Percentiles rank a stretch among this genome's conserved stretches.
Conservation (phyloP, 2,888 invertebrate species). For the Galerucella calmariensis region DNA sequence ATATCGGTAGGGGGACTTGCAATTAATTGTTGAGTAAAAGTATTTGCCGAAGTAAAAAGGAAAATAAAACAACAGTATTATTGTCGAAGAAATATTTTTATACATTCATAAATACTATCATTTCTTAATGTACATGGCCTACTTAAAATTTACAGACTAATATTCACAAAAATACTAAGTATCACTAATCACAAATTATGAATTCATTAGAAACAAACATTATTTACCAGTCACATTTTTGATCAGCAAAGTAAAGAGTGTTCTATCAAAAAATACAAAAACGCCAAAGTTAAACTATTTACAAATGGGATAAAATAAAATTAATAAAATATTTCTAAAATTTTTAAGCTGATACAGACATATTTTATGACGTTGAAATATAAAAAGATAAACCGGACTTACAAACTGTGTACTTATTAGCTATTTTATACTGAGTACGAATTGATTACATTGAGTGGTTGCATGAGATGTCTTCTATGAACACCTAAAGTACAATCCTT, state of each 20-base stretch:
- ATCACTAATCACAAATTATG: slow-evolving; percentile 35
- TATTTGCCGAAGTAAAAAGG: not conserved
- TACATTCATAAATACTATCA: slow-evolving; percentile 41
- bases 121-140: slow-evolving; percentile 48
- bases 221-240: slow-evolving; percentile 32
- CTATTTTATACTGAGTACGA: too few species aligned
- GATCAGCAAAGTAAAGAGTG: slow-evolving; percentile 25
- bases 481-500: too few species aligned
- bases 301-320: not conserved
- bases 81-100: slow-evolving; percentile 48
- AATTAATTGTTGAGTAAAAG: not conserved
- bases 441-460: too few species aligned
- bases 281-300: not conserved
- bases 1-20: too few species aligned
- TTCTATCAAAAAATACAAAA: slow-evolving; percentile 19
- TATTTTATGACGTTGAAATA: too few species aligned
- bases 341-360: not conserved
- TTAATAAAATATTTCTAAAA: not conserved
- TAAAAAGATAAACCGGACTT: too few species aligned
- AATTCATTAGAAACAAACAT: slow-evolving; percentile 27
- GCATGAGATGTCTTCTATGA: too few species aligned
- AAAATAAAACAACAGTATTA: slow-evolving; percentile 40
- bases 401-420: too few species aligned
- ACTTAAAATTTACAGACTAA: slow-evolving; percentile 50
- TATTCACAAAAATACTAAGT: slow-evolving; percentile 51